Evolutionary conservation across 2,113 vertebrate species (phyloP), one percentile per base, ranked within the genome.

Genomic region (Carassius carassius): DNA sequence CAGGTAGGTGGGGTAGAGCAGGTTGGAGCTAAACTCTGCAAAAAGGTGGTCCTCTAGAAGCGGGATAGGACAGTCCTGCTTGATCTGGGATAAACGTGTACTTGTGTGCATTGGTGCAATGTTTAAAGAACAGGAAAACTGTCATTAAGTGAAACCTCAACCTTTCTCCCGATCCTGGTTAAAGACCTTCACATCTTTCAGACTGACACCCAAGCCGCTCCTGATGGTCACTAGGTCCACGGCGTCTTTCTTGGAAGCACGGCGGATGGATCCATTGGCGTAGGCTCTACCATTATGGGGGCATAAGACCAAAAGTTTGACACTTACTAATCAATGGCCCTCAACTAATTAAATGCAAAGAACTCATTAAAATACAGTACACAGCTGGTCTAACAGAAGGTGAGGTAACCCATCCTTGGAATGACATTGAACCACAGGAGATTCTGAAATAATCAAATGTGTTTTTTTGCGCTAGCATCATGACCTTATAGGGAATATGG

Each of bases 151-250:
- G 88, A 83, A 93, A 89, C 93, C 60, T 86, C 92, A 93, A 97
- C 96, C 96, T 96, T 96, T 96, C 91, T 97, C 96, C 92, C 95
- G 94, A 90, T 93, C 94, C 93, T 92, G 92, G 91, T 95, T 97
- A 92, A 96, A 97, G 91, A 97, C 89, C 92, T 96, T 97, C 86
- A 97, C 94, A 84, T 97, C 96, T 90, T 97, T 96, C 88, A 97
- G 91, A 89, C 96, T 95, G 88, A 96, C 93, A 62, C 96, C 96
- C 87, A 97, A 94, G 58, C 95, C 94, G 21, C 94, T 96, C 91
- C 95, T 93, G 93, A 97, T 93, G 85, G 95, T 96, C 85, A 95
- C 86, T 12, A 89, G 89, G 83, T 96, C 95, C 49, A 94, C 94
- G 83, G 94, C 95, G 87, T 97, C 94, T 82, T 93, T 96, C 91